Evolutionary conservation across 2,113 vertebrate genomes (phyloP).

Genomic region (Bucco capensis): DNA sequence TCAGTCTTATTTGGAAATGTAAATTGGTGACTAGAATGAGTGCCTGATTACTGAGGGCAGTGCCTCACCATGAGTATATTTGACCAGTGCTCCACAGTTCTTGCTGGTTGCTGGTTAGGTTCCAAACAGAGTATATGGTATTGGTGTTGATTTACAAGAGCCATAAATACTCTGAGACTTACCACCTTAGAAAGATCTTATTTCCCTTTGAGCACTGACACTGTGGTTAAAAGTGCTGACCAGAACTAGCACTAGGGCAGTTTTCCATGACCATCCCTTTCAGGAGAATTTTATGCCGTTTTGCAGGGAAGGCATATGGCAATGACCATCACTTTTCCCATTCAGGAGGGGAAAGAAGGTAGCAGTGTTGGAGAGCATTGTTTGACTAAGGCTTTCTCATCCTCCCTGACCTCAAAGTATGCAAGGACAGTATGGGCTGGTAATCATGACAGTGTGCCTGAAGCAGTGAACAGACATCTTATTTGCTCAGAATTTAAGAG

Average conservation of each 20-base stretch:
- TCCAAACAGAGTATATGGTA: neutral
- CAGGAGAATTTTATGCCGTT: neutral
- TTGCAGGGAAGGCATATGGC: neutral
- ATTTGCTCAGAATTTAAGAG: neutral
- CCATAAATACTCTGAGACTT: constrained; percentile 2
- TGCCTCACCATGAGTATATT: neutral
- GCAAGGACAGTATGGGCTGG: neutral
- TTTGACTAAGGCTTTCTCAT: neutral
- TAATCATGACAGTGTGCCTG: neutral
- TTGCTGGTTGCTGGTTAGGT: neutral
- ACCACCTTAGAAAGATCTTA: neutral
- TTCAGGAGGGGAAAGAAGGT: neutral
- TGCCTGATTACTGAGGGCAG: neutral
- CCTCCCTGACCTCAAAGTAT: neutral
- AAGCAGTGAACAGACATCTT: neutral
- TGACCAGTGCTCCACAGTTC: neutral
- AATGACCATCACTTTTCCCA: neutral
- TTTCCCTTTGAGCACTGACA: neutral
- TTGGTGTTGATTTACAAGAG: constrained; percentile 3
- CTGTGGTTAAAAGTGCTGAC: neutral
- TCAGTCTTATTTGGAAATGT: constrained; percentile 44
- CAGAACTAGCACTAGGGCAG: neutral
- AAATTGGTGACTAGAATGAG: neutral
- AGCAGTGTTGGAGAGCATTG: neutral
- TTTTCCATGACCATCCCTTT: neutral